Percentiles rank a stretch among this genome's conserved stretches.
Conservation (phyloP, 2,113 vertebrate genomes). For the Ictalurus furcatus region DNA sequence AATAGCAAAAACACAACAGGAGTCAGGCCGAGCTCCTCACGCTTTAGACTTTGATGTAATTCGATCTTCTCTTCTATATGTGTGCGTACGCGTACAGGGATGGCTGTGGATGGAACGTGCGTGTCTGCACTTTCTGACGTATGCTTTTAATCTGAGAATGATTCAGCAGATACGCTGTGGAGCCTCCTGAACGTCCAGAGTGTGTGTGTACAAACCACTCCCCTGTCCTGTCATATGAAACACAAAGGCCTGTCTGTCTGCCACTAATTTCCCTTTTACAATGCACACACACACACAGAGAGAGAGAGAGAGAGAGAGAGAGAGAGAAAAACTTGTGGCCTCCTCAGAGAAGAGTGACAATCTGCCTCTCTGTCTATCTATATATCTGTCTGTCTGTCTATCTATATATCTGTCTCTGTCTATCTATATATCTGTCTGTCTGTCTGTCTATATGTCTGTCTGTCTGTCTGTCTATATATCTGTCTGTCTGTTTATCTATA, state of each 20-base stretch:
- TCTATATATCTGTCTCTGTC: no score
- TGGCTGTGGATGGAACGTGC: not conserved
- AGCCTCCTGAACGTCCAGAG: not conserved
- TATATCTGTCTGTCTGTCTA: no score
- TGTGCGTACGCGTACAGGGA: not conserved
- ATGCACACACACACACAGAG: not conserved
- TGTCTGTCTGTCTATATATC: no score
- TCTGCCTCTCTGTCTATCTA: no score
- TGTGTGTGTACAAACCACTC: not conserved
- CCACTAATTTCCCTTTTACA: not conserved
- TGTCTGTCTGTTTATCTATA: no score
- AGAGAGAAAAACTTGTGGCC: no score
- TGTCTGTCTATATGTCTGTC: no score
- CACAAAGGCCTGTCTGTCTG: conserved; percentile 16
- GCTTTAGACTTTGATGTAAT: not conserved
- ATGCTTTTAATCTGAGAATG: not conserved
- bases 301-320: no score
- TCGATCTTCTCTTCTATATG: not conserved
- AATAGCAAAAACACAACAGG: not conserved
- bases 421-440: no score
- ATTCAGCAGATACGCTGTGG: conserved; percentile 10
- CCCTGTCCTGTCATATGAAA: conserved; percentile 16
- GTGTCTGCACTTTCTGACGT: not conserved
- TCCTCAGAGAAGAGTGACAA: no score
- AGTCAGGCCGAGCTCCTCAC: not conserved